Conservation (phyloP, 2,888 invertebrate genomes). For the Drosophila nr. perissopoda region DNA sequence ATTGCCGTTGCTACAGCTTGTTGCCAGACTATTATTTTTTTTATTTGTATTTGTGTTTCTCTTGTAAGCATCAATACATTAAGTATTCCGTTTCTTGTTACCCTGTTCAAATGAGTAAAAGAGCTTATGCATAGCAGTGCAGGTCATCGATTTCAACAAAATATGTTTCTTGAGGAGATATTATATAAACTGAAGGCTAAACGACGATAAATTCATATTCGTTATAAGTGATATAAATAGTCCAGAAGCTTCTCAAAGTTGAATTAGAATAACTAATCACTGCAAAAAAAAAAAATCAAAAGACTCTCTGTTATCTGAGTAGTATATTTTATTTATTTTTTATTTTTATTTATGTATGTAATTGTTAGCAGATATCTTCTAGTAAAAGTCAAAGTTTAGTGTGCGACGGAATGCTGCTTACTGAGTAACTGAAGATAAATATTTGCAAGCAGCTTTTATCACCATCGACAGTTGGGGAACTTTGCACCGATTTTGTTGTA, state of each 20-base stretch:
- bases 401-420: not conserved
- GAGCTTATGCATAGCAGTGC: not conserved
- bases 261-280: not conserved
- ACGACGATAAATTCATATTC: not conserved
- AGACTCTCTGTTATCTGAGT: not conserved
- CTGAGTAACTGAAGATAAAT: slow-evolving; percentile 6
- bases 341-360: not conserved
- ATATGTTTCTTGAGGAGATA: not conserved
- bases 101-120: not conserved
- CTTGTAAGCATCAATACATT: not conserved
- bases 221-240: not conserved
- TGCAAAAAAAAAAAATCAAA: not conserved
- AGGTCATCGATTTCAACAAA: not conserved
- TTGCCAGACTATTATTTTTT: not conserved
- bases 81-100: not conserved
- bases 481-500: not conserved
- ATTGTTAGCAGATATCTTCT: not conserved
- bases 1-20: not conserved
- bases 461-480: not conserved
- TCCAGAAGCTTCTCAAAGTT: not conserved
- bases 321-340: not conserved
- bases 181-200: not conserved
- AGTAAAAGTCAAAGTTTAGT: not conserved
- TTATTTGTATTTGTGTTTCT: not conserved
- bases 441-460: slow-evolving; percentile 1